These are phyloP conservation scores for Megalops atlanticus DNA, from an alignment of 2,113 vertebrate genomes.

Conservation along the genomic window DNA sequence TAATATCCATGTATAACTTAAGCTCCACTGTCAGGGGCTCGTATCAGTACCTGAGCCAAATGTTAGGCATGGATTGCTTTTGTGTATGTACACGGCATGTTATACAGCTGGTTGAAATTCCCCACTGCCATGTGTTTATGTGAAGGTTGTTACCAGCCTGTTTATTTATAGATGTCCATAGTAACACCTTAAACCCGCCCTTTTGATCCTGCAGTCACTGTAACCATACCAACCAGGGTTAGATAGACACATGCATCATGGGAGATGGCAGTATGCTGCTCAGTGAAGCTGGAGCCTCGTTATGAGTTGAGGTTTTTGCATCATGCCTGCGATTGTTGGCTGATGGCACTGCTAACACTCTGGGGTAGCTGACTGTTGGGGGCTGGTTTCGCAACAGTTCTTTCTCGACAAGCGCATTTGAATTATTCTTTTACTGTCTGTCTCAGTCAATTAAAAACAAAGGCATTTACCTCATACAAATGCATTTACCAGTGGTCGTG, in stretches of 20 bases:
- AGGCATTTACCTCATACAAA: too few relatives aligned
- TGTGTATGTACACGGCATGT: not conserved
- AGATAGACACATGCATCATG: not conserved
- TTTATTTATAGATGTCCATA: not conserved
- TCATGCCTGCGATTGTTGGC: too few relatives aligned
- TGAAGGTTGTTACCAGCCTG: not conserved
- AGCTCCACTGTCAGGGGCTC: not conserved
- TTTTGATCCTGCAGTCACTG: not conserved
- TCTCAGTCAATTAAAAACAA: too few relatives aligned
- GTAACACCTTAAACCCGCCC: not conserved
- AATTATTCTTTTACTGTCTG: not conserved
- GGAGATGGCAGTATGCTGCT: not conserved
- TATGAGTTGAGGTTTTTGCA: not conserved
- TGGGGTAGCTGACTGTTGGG: too few relatives aligned
- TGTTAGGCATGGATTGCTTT: not conserved
- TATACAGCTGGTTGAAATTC: not conserved
- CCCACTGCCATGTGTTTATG: not conserved
- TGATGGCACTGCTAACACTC: too few relatives aligned
- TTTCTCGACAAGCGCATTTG: too few relatives aligned
- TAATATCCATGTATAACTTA: constrained; percentile 26
- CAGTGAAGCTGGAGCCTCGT: not conserved
- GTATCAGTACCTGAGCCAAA: not conserved
- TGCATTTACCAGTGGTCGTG: too few relatives aligned
- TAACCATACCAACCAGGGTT: not conserved
- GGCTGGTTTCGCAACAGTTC: too few relatives aligned